Evolutionary conservation across 2,888 invertebrate genomes (phyloP), one percentile per base, ranked within the genome.

Genomic region (Athalia rosae): DNA sequence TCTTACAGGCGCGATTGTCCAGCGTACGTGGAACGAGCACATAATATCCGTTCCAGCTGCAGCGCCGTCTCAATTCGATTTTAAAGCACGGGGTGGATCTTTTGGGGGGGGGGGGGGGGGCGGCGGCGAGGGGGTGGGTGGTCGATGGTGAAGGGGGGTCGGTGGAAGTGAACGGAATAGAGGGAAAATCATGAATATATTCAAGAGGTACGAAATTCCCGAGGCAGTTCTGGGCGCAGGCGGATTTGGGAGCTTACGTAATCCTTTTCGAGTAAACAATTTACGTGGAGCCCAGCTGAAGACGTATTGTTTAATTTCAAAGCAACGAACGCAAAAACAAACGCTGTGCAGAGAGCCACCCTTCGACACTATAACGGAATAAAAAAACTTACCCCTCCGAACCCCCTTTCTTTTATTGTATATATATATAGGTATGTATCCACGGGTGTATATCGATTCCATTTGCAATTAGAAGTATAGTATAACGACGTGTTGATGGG

Each of bases 141-240:
- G 53, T 53, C 53, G 53, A 53, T 8, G 2, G 53, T 28, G 53
- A 53, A 53, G 7, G 56, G 48, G 73, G 56, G 58, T 8, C 15
- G 53, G 56, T 53, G 53, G 11, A 11, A 56, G 15, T 9, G 76
- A 47, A n/a, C 47, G 43, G 5, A 13, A 7, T 8, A 13, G 50
- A 77, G 71, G 78, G 77, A 80, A 81, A 81, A 82, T 84, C 84
- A 84, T 84, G 85, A 84, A 84, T 84, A 85, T 84, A 85, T 85
- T 84, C 84, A 85, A 80, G 81, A 85, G 79, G 78, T 78, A 80
- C 79, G 79, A 84, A 82, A 83, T 83, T 84, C 79, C 79, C 76
- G 66, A 74, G 77, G 78, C 58, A 47, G 73, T 79, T 77, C 66
- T 56, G 71, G 71, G 71, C 59, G 41, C 76, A 43, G n/a, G 9